Conservation (phyloP, 1,140 invertebrate genomes). For the Drosophila punjabiensis region DNA sequence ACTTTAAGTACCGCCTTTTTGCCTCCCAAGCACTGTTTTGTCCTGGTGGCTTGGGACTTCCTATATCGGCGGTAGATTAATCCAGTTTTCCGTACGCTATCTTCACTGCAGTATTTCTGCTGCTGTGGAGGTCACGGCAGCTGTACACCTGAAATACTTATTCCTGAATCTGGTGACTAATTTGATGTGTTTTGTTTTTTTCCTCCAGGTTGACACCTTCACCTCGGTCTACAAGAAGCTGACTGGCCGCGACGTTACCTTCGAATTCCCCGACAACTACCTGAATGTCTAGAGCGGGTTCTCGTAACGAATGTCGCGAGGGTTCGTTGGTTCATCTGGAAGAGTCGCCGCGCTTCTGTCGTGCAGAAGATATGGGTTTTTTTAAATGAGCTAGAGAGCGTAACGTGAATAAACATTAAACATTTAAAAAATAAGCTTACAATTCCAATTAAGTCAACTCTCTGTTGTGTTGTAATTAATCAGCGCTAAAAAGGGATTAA, state of each 20-base stretch:
- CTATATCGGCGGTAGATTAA: slow-evolving; percentile 77
- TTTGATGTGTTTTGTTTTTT: neutral
- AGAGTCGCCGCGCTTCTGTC: slow-evolving; percentile 62
- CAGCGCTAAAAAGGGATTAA: slow-evolving; percentile 16
- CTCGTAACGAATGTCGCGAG: slow-evolving; percentile 51
- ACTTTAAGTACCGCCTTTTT: slow-evolving; percentile 61
- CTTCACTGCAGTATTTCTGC: slow-evolving; percentile 29
- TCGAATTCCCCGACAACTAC: slow-evolving; percentile 99
- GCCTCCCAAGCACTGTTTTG: slow-evolving; percentile 67
- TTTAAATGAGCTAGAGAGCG: slow-evolving; percentile 72
- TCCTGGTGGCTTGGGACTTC: slow-evolving; percentile 75
- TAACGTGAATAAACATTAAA: slow-evolving; percentile 78
- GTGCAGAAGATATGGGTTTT: slow-evolving; percentile 69
- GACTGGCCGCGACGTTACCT: slow-evolving; percentile 99
- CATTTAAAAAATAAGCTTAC: slow-evolving; percentile 68
- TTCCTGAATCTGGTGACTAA: slow-evolving; percentile 4
- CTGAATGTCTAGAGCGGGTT: slow-evolving; percentile 89
- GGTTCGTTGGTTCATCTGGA: slow-evolving; percentile 61
- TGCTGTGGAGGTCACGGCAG: slow-evolving; percentile 26
- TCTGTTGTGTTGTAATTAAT: slow-evolving; percentile 32
- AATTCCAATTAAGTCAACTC: slow-evolving; percentile 39
- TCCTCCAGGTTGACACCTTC: slow-evolving; percentile 97
- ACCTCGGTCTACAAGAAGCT: slow-evolving; percentile 99
- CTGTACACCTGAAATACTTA: slow-evolving; percentile 29
- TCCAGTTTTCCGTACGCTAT: slow-evolving; percentile 23